These are phyloP conservation scores for Anoplophora glabripennis DNA, from an alignment of 1,140 invertebrate species.

Conservation along the genomic window DNA sequence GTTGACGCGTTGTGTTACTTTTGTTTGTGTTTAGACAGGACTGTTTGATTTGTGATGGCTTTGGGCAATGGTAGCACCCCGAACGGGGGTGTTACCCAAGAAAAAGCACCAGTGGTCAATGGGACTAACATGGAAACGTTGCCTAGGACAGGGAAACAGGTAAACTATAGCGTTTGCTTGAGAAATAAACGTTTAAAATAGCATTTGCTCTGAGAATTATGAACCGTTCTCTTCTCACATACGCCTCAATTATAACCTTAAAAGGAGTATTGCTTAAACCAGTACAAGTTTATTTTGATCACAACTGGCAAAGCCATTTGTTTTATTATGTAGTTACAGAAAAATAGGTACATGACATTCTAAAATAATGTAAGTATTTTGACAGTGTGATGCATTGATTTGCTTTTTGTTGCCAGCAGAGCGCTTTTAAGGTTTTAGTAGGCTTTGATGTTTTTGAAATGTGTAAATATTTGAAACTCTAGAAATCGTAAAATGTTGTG, in stretches of 20 bases:
- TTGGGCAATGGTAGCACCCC: slow-evolving; percentile 50
- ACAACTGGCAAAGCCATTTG: neutral
- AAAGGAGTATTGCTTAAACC: slow-evolving; percentile 17
- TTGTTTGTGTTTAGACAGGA: slow-evolving; percentile 18
- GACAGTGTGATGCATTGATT: too few relatives aligned
- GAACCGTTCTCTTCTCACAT: neutral
- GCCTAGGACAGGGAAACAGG: slow-evolving; percentile 57
- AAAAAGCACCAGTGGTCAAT: slow-evolving; percentile 59
- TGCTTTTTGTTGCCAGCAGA: too few relatives aligned
- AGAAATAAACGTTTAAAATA: neutral
- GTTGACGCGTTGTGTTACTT: slow-evolving; percentile 14
- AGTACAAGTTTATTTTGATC: neutral
- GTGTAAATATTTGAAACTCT: too few relatives aligned
- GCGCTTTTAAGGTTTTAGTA: too few relatives aligned
- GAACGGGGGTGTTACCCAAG: slow-evolving; percentile 53
- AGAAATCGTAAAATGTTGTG: too few relatives aligned
- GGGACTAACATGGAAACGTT: slow-evolving; percentile 61
- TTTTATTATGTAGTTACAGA: neutral
- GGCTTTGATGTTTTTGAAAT: too few relatives aligned
- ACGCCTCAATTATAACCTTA: slow-evolving; percentile 11
- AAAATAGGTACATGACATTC: too few relatives aligned
- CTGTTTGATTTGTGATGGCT: slow-evolving; percentile 39
- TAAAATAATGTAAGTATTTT: too few relatives aligned
- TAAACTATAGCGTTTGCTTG: slow-evolving; percentile 30
- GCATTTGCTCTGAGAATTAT: neutral